phyloP scores from a whole-genome alignment of 2,113 vertebrate genomes.

The Sinocyclocheilus grahami region DNA sequence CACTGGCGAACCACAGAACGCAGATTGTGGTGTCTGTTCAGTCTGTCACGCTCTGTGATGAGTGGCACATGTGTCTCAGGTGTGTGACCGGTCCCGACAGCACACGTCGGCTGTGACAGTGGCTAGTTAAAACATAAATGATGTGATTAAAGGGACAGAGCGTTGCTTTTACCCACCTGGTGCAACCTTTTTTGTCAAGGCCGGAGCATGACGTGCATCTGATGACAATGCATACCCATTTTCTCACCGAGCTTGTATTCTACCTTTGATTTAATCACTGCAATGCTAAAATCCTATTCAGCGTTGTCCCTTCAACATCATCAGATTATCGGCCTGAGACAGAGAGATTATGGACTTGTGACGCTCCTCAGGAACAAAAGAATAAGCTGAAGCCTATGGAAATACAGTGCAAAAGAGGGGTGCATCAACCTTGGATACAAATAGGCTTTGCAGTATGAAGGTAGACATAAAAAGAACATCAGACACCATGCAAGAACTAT shows the following conservation, averaged over 20 bases:
- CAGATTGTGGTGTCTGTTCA: neutral
- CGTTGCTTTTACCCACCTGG: constrained; percentile 34
- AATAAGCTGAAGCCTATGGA: constrained; percentile 21
- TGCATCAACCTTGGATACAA: constrained; percentile 3
- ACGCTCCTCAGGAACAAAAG: constrained; percentile 30
- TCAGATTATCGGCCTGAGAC: constrained; percentile 34
- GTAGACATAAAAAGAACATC: neutral
- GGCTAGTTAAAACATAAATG: constrained; percentile 32
- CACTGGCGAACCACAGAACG: neutral
- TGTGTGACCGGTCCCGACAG: constrained; percentile 25
- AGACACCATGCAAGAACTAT: neutral
- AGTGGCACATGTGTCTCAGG: constrained; percentile 22
- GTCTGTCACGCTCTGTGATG: constrained; percentile 1
- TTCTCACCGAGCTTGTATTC: constrained; percentile 10
- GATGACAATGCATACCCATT: neutral
- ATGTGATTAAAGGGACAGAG: constrained; percentile 40
- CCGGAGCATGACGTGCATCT: constrained; percentile 19
- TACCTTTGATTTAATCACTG: constrained; percentile 25
- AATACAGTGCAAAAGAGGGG: constrained; percentile 3
- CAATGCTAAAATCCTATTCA: constrained; percentile 26
- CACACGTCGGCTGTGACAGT: neutral
- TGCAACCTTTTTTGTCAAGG: constrained; percentile 1
- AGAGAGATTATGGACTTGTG: constrained; percentile 32
- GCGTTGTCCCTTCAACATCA: constrained; percentile 29
- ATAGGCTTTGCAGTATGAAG: constrained; percentile 1